A percentile compares a stretch with the other conserved stretches of the same genome.
Evolutionary conservation across 2,797 vertebrate genomes (phyloP).

Genomic region (Gastrophryne carolinensis): DNA sequence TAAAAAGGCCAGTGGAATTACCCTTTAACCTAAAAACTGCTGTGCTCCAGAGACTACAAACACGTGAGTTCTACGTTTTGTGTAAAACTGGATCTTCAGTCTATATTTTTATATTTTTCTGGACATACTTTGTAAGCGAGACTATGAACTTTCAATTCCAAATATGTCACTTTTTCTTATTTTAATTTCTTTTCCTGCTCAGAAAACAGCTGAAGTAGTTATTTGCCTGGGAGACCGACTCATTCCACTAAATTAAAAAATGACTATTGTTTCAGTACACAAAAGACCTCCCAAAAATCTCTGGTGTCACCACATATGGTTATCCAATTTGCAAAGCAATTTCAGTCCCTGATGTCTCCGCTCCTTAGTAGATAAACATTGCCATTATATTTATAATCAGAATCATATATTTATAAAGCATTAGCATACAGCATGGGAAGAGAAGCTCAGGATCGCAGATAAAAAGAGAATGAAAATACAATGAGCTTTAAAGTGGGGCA

Average conservation of each 20-base stretch:
- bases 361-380: slow-evolving; percentile 36
- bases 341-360: slow-evolving; percentile 3
- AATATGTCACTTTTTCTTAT: slow-evolving; percentile 29
- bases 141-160: no score
- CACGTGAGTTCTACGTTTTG: no score
- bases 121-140: no score
- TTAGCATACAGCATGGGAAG: neutral
- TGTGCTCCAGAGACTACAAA: no score
- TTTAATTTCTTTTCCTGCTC: slow-evolving; percentile 28
- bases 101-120: no score
- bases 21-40: no score
- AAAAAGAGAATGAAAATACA: neutral
- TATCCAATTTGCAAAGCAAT: slow-evolving; percentile 41
- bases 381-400: slow-evolving; percentile 22
- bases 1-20: no score
- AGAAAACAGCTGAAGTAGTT: slow-evolving; percentile 32
- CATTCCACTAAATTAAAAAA: slow-evolving; percentile 30
- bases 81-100: no score
- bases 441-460: neutral
- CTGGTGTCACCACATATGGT: slow-evolving; percentile 29
- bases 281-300: slow-evolving; percentile 39
- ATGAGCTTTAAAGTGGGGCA: no score
- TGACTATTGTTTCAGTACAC: slow-evolving; percentile 39
- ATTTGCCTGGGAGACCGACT: slow-evolving; percentile 28
- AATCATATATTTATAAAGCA: slow-evolving; percentile 27